Base-by-base conservation (phyloP, 1,140 invertebrate genomes). In the Magallana ariakensis region DNA sequence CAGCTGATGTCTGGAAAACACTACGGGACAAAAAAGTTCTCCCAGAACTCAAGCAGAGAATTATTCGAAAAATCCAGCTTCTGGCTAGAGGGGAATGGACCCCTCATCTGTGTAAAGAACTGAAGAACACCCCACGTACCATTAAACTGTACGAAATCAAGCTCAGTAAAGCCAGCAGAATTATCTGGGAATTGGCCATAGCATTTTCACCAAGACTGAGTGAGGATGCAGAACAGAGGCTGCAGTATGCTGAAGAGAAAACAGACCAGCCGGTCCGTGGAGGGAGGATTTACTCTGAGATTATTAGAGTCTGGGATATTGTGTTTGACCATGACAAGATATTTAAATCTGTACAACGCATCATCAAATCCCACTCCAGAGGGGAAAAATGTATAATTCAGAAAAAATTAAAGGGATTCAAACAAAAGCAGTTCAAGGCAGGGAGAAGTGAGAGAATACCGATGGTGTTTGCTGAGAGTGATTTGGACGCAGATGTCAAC, bases 291-390 rank as follows among this genome's bases (percentile, higher is more conserved):
- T 94, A 94, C 84, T 91, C 92, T 11, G 93, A 94, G 87, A 87
- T 94, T 55, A 93, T 94, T n/a, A 87, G 93, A 70, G 89, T 94
- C 9, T 94, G 93, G 93, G 91, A 92, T 75, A 91, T 94, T 19
- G 92, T 94, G 6, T 90, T 93, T 83, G 88, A 90, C 57, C 90
- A 92, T 88, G 90, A 92, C 16, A 91, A 91, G 22, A 88, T 91
- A 10, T 70, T 86, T 58, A 80, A 80, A 33, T 60, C 84, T 55
- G 87, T 92, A 8, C 83, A 92, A 22, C 89, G 86, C 33, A 93
- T 94, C 55, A 87, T 91, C 10, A 90, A 90, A 57, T 94, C 92
- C 1, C 92, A 94, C 84, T 66, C 88, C 11, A 58, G 92, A 33
- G 92, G 92, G 1, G 89, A 92, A 82, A 56, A 85, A 6, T 93